phyloP scores from a whole-genome alignment of 2,113 vertebrate species.

The Odocoileus hemionus region DNA sequence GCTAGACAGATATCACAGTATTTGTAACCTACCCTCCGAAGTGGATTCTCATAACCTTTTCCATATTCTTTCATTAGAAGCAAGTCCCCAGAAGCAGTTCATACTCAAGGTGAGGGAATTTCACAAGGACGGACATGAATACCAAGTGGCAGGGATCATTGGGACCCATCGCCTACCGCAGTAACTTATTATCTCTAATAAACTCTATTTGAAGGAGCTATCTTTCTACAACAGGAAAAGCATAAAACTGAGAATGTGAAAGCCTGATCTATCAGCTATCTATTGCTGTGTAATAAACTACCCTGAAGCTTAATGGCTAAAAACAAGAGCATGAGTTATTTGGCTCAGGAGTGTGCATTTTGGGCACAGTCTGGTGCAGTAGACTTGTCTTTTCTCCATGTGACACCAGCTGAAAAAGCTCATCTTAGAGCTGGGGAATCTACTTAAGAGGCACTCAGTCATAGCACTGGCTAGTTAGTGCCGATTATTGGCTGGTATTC shows the following conservation, averaged over 20 bases:
- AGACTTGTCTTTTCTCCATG: background rate
- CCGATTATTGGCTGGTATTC: background rate
- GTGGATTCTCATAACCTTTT: background rate
- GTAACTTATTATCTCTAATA: background rate
- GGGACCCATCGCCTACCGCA: rapidly evolving
- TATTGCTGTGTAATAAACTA: background rate
- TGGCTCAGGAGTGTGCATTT: background rate
- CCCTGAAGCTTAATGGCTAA: background rate
- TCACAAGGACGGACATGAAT: background rate
- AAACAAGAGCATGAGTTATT: background rate
- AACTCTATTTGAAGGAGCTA: background rate
- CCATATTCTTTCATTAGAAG: background rate
- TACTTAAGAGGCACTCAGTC: background rate
- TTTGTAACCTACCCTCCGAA: background rate
- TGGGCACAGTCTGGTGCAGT: background rate
- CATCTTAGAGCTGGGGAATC: background rate
- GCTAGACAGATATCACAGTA: background rate
- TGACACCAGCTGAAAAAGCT: background rate
- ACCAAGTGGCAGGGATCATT: too few species aligned
- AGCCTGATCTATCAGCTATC: background rate
- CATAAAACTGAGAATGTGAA: background rate
- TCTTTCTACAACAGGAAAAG: background rate
- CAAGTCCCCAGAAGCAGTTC: background rate
- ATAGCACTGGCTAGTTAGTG: background rate
- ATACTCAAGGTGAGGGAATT: background rate